A percentile compares a stretch with the other conserved stretches of the same genome.
These are phyloP conservation scores for Gymnobelideus leadbeateri DNA, from an alignment of 2,113 vertebrate species.

Conservation along the genomic window DNA sequence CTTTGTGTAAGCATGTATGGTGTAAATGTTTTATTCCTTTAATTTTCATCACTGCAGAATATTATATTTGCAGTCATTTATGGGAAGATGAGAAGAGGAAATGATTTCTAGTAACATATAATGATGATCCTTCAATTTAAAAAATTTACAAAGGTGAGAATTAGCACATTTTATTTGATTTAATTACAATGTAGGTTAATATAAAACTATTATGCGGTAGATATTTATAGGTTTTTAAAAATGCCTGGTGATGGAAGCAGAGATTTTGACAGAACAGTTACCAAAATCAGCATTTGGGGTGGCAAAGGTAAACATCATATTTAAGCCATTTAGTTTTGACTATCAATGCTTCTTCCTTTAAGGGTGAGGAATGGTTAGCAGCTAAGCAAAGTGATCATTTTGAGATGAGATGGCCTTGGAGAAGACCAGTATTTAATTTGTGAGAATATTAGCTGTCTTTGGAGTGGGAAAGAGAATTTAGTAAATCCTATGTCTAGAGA, in stretches of 20 bases:
- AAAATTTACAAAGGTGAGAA: slow-evolving; percentile 51
- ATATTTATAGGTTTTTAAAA: neutral
- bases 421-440: neutral
- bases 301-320: neutral
- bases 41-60: slow-evolving; percentile 74
- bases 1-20: slow-evolving; percentile 61
- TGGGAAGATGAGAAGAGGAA: slow-evolving; percentile 47
- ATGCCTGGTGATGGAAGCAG: neutral
- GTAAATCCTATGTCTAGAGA: neutral
- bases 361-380: too few species aligned
- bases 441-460: neutral
- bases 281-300: neutral
- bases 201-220: neutral
- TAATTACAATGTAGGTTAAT: neutral
- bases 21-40: slow-evolving; percentile 71
- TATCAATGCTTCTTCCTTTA: neutral
- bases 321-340: neutral
- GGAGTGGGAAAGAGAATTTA: neutral
- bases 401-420: neutral
- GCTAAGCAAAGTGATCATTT: neutral
- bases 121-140: slow-evolving; percentile 45
- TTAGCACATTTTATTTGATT: neutral
- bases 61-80: slow-evolving; percentile 62
- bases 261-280: too few species aligned
- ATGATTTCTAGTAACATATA: slow-evolving; percentile 53